A percentile compares a stretch with the other conserved stretches of the same genome.
Evolutionary conservation across 1,140 invertebrate species (phyloP).

Genomic region (Anadara kagoshimensis): DNA sequence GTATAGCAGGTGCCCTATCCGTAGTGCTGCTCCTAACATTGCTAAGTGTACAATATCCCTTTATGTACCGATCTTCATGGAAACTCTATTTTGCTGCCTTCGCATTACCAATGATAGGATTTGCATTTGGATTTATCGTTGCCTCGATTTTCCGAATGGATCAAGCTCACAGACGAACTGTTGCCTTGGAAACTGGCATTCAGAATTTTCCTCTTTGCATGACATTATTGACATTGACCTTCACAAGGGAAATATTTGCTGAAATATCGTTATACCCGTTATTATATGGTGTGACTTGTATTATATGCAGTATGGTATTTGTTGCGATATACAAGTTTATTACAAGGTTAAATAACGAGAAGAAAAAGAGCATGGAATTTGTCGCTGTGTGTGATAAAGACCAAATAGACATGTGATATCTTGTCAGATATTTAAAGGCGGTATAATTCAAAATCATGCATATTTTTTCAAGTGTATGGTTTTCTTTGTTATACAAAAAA

Average conservation of each 20-base stretch:
- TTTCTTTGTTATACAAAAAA: no score
- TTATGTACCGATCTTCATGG: slow-evolving; percentile 60
- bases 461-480: no score
- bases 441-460: no score
- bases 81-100: slow-evolving; percentile 65
- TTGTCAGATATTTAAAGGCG: no score
- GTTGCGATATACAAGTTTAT: slow-evolving; percentile 10
- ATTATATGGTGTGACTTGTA: slow-evolving; percentile 43
- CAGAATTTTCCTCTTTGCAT: slow-evolving; percentile 71
- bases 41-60: slow-evolving; percentile 60
- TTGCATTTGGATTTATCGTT: slow-evolving; percentile 68
- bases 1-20: slow-evolving; percentile 49
- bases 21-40: slow-evolving; percentile 44
- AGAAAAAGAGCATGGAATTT: not conserved
- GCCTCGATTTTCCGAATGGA: slow-evolving; percentile 64
- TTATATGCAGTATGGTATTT: slow-evolving; percentile 21
- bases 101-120: slow-evolving; percentile 69
- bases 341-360: not conserved
- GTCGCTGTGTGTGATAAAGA: no score
- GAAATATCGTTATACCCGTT: slow-evolving; percentile 45
- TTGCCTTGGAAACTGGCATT: slow-evolving; percentile 74
- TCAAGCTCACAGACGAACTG: slow-evolving; percentile 62
- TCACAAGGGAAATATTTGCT: slow-evolving; percentile 31
- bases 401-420: no score
- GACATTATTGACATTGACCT: slow-evolving; percentile 48